phyloP scores from a whole-genome alignment of 1,140 invertebrate genomes.

The Apis cerana region DNA sequence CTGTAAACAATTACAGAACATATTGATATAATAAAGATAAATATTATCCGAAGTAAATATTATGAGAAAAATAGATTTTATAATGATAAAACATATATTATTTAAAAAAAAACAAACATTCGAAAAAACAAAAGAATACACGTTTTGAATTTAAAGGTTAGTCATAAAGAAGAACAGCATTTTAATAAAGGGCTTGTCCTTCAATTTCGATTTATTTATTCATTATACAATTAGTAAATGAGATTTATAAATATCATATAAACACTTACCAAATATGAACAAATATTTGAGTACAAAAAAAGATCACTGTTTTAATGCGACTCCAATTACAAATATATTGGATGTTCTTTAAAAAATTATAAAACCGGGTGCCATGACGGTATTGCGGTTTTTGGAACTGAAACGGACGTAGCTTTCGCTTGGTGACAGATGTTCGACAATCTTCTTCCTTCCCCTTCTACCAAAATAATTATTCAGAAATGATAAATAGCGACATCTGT shows the following conservation, averaged over 20 bases:
- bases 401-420: conserved; percentile 53
- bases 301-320: conserved; percentile 23
- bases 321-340: conserved; percentile 42
- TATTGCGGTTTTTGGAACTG: conserved; percentile 62
- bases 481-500: conserved; percentile 44
- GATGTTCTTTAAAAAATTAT: conserved; percentile 64
- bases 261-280: conserved; percentile 55
- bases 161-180: background rate
- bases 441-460: conserved; percentile 51
- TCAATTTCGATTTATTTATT: conserved; percentile 30
- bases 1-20: background rate
- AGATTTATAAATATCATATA: conserved; percentile 9
- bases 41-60: conserved; percentile 2
- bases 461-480: conserved; percentile 56
- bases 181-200: conserved; percentile 57
- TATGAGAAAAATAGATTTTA: background rate
- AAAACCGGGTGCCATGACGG: conserved; percentile 73
- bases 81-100: no score
- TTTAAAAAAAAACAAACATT: background rate
- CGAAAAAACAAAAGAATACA: background rate
- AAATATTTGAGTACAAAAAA: conserved; percentile 39
- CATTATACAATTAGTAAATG: conserved; percentile 47
- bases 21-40: background rate
- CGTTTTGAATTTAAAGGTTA: conserved; percentile 39
- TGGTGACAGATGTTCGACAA: conserved; percentile 64